Base-by-base conservation (phyloP, 2,888 invertebrate species). In the Heliconius cydno region DNA sequence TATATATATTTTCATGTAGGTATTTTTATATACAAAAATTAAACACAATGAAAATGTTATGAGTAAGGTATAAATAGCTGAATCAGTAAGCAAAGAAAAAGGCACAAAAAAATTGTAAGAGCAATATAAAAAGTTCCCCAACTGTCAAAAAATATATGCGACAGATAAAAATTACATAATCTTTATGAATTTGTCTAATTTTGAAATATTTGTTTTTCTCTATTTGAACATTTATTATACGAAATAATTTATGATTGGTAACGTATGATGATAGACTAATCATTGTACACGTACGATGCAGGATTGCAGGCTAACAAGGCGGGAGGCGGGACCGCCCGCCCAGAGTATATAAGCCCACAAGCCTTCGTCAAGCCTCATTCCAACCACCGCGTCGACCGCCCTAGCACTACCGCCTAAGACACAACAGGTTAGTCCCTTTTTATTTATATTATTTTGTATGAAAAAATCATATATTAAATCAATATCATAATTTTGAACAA, bases 321-420 rank as follows among this genome's bases (percentile, higher is more conserved):
- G 83, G 83, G 83, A 85, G 86, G 87, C 85, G 86, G 86, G 83
- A 84, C 67, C 38, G 86, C 86, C 86, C 85, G 86, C 87, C 86
- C 86, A 86, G 82, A 84, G 88, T 93, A 93, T 93, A 94, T 88
- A 93, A 92, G 90, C 88, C 80, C 83, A 85, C 82, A 84, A 84
- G 82, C 85, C 84, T 82, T 86, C 84, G 89, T 89, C 92, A 93
- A 88, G 90, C 86, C 91, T 87, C 87, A 89, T 84, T 85, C 89
- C 90, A 88, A 86, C 88, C 88, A 82, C 86, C 82, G 86, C 75
- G 82, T 82, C 89, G 84, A 86, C 87, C 86, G 87, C 86, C 78
- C 86, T 84, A 85, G 84, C 88, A 84, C 86, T 83, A 81, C 79
- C 85, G 79, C 83, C 78, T 74, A 66, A 73, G 73, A 41, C 46